phyloP scores from a whole-genome alignment of 1,140 invertebrate species.

The Zaprionus kolodkinae region DNA sequence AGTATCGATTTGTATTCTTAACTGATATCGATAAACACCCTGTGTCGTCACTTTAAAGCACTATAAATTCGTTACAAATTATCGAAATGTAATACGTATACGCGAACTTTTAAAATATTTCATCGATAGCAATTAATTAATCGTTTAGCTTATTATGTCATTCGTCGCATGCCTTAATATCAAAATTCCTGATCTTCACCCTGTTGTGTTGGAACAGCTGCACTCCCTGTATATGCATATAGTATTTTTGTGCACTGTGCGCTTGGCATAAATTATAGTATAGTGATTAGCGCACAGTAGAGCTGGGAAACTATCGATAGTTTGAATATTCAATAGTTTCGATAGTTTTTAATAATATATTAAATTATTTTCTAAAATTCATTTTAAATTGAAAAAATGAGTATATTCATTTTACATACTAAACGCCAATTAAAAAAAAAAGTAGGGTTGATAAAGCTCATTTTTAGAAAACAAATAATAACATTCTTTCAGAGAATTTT shows the following conservation, averaged over 20 bases:
- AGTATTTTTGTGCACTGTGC: neutral
- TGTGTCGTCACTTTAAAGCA: neutral
- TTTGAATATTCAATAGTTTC: too few relatives aligned
- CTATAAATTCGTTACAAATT: too few relatives aligned
- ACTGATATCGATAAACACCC: neutral
- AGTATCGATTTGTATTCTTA: neutral
- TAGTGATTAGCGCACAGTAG: neutral
- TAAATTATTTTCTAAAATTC: too few relatives aligned
- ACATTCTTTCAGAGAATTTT: too few relatives aligned
- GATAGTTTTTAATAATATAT: too few relatives aligned
- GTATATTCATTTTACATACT: too few relatives aligned
- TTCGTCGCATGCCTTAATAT: neutral
- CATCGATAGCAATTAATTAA: neutral
- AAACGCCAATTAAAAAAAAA: too few relatives aligned
- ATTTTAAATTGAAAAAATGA: too few relatives aligned
- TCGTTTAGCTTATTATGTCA: slow-evolving; percentile 3
- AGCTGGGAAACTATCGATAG: too few relatives aligned
- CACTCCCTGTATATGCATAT: neutral
- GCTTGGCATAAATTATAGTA: slow-evolving; percentile 1
- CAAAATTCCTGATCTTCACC: slow-evolving; percentile 2
- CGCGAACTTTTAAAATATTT: neutral
- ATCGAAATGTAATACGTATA: too few relatives aligned
- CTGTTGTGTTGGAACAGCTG: neutral
- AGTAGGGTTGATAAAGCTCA: too few relatives aligned
- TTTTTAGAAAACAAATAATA: too few relatives aligned